These are phyloP conservation scores for Conus canariensis DNA, from an alignment of 2,888 invertebrate species.

Conservation along the genomic window DNA sequence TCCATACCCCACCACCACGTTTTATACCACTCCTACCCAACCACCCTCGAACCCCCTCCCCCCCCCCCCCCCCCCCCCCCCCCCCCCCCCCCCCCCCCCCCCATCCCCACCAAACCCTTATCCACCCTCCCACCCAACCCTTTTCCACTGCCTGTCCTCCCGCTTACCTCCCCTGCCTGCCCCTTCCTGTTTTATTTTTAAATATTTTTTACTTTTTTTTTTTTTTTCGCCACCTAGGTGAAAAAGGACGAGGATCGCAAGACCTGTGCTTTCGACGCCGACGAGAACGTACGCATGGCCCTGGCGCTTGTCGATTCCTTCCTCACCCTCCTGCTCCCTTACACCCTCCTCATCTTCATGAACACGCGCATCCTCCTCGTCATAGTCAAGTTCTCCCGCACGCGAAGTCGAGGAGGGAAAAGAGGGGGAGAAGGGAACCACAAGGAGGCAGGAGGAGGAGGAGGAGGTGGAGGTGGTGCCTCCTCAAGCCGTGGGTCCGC, in stretches of 20 bases:
- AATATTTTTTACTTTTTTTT: too few relatives aligned
- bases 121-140: too few relatives aligned
- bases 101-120: too few relatives aligned
- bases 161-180: too few relatives aligned
- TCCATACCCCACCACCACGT: too few relatives aligned
- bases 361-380: slow-evolving; percentile 86
- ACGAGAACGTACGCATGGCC: slow-evolving; percentile 55
- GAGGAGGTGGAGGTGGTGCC: not conserved
- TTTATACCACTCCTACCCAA: too few relatives aligned
- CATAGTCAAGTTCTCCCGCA: slow-evolving; percentile 80
- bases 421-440: not conserved
- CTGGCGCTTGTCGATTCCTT: slow-evolving; percentile 83
- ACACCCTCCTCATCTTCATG: slow-evolving; percentile 85
- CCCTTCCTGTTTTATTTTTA: too few relatives aligned
- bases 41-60: too few relatives aligned
- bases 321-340: slow-evolving; percentile 87
- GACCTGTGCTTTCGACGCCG: not conserved
- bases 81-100: too few relatives aligned
- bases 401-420: slow-evolving; percentile 14
- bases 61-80: too few relatives aligned
- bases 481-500: not conserved
- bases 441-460: not conserved
- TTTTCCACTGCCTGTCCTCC: too few relatives aligned
- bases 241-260: not conserved
- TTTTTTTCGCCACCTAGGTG: not conserved